These are phyloP conservation scores for Distichodus sexfasciatus DNA, from an alignment of 2,797 vertebrate species.

Conservation along the genomic window DNA sequence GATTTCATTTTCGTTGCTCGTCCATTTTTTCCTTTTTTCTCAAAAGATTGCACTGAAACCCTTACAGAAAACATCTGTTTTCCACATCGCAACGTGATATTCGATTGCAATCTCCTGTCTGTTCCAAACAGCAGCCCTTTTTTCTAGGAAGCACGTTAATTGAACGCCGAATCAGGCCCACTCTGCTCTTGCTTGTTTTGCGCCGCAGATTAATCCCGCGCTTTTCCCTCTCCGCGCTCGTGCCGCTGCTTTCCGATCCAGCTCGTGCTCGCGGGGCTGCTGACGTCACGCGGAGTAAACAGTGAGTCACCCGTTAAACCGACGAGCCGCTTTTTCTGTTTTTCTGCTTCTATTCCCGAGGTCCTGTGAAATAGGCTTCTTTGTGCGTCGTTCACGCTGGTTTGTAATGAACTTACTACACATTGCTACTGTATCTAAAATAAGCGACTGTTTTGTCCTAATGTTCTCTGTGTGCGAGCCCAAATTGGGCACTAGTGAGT, in stretches of 20 bases:
- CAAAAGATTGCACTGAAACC: too few species aligned
- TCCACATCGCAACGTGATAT: background rate
- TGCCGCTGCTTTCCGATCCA: background rate
- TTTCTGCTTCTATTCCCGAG: background rate
- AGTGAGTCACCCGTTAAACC: constrained; percentile 31
- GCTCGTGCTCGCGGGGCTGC: background rate
- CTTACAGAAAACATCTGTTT: background rate
- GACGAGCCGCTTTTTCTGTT: background rate
- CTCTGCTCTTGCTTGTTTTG: background rate
- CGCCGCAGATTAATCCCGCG: background rate
- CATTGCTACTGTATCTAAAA: too few species aligned
- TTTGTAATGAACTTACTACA: too few species aligned
- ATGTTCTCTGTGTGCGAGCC: too few species aligned
- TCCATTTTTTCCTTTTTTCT: too few species aligned
- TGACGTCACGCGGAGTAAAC: constrained; percentile 22
- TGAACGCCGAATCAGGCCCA: background rate
- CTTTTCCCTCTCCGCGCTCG: background rate
- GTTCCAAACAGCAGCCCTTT: too few species aligned
- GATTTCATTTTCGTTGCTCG: too few species aligned
- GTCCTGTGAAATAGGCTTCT: background rate
- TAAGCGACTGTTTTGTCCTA: too few species aligned
- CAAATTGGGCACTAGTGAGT: too few species aligned
- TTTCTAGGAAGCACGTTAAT: background rate
- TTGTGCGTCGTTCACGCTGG: too few species aligned
- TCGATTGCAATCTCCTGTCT: background rate